These are phyloP conservation scores for Prosopocoilus inquinatus DNA, from an alignment of 2,888 invertebrate genomes.

Conservation along the genomic window DNA sequence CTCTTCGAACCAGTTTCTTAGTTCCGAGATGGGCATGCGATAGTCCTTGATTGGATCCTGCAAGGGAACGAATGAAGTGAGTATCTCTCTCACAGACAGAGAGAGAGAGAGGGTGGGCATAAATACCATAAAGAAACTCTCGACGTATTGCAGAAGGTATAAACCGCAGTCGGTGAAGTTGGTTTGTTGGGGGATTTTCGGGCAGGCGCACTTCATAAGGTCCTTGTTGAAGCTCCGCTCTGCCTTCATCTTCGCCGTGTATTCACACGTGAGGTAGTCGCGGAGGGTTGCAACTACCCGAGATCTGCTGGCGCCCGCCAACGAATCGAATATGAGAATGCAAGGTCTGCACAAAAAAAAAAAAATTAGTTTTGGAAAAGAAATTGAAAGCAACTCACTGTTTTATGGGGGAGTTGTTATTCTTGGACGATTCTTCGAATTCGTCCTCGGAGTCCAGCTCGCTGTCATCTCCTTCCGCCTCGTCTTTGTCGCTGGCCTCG, in stretches of 20 bases:
- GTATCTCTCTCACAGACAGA: background rate
- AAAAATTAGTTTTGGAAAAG: background rate
- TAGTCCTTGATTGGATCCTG: conserved; percentile 82
- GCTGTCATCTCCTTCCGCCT: conserved; percentile 73
- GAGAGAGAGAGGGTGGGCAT: background rate
- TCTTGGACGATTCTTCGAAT: conserved; percentile 48
- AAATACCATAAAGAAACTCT: conserved; percentile 86
- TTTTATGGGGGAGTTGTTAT: conserved; percentile 57
- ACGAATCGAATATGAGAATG: conserved; percentile 93
- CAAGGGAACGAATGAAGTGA: background rate
- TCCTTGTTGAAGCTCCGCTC: conserved; percentile 75
- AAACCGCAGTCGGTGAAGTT: conserved; percentile 97
- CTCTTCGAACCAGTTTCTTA: conserved; percentile 85
- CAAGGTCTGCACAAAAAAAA: conserved; percentile 73
- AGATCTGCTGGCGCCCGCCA: conserved; percentile 77
- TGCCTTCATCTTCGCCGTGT: conserved; percentile 65
- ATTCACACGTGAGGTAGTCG: conserved; percentile 88
- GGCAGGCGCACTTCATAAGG: conserved; percentile 81
- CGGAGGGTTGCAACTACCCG: conserved; percentile 86
- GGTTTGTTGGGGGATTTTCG: conserved; percentile 95
- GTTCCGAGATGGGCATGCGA: conserved; percentile 75
- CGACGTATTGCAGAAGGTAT: conserved; percentile 93
- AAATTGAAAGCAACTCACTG: conserved; percentile 55
- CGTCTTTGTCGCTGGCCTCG: conserved; percentile 67
- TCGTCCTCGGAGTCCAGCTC: conserved; percentile 58